Base-by-base conservation (phyloP, 2,113 vertebrate genomes). In the Labeo catla region DNA sequence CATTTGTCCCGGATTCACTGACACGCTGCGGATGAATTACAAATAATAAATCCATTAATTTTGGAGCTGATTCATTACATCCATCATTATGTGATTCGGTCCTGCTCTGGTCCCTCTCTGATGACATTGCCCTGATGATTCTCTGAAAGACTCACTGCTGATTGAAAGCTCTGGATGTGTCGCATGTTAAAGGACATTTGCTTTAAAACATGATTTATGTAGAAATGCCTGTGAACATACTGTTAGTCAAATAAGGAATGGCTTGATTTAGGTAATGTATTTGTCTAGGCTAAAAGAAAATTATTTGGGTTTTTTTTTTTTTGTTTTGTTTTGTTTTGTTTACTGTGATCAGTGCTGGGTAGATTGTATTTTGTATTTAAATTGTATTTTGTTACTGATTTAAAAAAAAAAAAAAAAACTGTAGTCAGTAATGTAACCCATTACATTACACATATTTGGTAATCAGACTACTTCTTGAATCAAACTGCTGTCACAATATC, bases 31-130 rank as follows among this genome's bases (percentile, higher is more conserved):
- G 88, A 93, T 94, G 91, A 93, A 94, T 93, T 90, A 91, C 87
- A 93, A 86, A 94, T 93, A 91, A 92, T 92, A 92, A 93, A 94
- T 91, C 90, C 90, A 92, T 95, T 93, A 47, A 87, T 94, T 93
- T 92, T 86, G 74, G 87, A 85, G 84, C 21, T 23, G 68, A 87
- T 87, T 92, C 87, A 91, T 92, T 87, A 92, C 87, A 91, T 93
- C 92, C 91, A 90, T 94, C 92, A 94, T 90, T 65, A 65, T 65
- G 5, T 13, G 23, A 73, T 39, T 45, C 0, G 2, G 39, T 19
- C 4, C 68, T 72, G 68, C 70, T 73, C 70, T 11, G 68, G 21
- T 21, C 4, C 3, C 8, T 36, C 68, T 43, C 68, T 21, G 68
- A 43, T 21, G 68, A 72, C 68, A 72, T 3, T 72, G 65, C 16